Conservation (phyloP, 2,888 invertebrate genomes). For the Eupithecia tripunctaria region DNA sequence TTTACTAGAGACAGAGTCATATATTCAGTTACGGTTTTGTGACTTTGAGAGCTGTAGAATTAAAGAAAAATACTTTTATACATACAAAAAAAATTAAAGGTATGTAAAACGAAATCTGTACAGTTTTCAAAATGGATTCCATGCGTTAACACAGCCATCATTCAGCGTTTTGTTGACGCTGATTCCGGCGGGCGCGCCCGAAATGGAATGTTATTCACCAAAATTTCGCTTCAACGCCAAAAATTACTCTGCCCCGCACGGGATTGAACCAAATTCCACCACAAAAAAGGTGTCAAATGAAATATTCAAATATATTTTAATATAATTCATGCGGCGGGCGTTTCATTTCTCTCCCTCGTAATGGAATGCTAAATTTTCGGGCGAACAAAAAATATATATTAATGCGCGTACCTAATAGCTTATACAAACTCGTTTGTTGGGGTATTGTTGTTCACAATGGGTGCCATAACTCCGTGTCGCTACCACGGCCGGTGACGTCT, state of each 20-base stretch:
- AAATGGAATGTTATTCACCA: constrained; percentile 83
- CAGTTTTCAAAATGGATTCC: constrained; percentile 74
- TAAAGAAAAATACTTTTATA: background rate
- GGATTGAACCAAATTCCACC: constrained; percentile 83
- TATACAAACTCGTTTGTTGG: constrained; percentile 85
- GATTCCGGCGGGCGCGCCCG: constrained; percentile 80
- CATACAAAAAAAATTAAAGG: background rate
- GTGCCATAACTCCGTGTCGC: constrained; percentile 84
- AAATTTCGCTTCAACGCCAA: constrained; percentile 80
- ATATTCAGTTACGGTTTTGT: background rate
- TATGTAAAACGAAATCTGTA: constrained; percentile 56
- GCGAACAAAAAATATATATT: constrained; percentile 85
- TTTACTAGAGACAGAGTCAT: background rate
- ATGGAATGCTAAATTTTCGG: constrained; percentile 85
- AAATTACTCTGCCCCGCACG: constrained; percentile 79
- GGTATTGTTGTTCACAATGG: constrained; percentile 85
- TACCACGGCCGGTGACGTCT: constrained; percentile 84
- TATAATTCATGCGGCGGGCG: constrained; percentile 85
- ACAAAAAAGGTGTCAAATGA: constrained; percentile 85
- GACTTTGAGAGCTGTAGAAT: background rate
- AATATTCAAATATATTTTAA: constrained; percentile 85
- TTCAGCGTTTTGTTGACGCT: constrained; percentile 80
- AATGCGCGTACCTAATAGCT: constrained; percentile 85
- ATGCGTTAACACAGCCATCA: constrained; percentile 72
- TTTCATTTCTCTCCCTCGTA: constrained; percentile 85